Evolutionary conservation across 2,797 vertebrate species (phyloP).

Genomic region (Otolemur crassicaudatus): DNA sequence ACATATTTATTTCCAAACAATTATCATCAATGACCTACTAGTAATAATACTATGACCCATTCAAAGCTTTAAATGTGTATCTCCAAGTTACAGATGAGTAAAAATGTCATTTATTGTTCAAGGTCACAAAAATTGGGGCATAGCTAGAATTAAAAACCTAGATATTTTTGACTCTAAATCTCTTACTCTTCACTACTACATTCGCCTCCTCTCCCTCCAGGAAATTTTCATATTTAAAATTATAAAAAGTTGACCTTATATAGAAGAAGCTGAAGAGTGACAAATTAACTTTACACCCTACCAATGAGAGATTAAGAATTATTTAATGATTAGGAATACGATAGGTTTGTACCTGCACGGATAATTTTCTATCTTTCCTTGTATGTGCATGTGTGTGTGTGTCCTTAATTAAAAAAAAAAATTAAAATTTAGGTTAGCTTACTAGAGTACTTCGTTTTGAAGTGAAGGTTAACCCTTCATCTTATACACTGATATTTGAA

Average conservation of each 20-base stretch:
- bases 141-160: conserved; percentile 41
- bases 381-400: neutral
- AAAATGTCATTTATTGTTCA: conserved; percentile 13
- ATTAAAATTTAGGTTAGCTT: conserved; percentile 19
- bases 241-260: neutral
- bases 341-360: neutral
- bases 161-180: neutral
- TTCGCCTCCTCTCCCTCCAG: neutral
- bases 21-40: neutral
- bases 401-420: conserved; percentile 43
- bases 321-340: conserved; percentile 42
- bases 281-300: neutral
- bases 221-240: conserved; percentile 15
- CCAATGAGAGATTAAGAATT: neutral
- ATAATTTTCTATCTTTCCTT: neutral
- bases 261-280: neutral
- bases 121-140: neutral
- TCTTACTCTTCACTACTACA: neutral
- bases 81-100: neutral
- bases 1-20: conserved; percentile 35
- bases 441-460: conserved; percentile 36
- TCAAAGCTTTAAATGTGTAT: neutral
- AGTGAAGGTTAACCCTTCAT: neutral
- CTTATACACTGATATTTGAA: neutral
- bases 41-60: neutral